Evolutionary conservation across 2,888 invertebrate genomes (phyloP).

Genomic region (Hemaris fuciformis): DNA sequence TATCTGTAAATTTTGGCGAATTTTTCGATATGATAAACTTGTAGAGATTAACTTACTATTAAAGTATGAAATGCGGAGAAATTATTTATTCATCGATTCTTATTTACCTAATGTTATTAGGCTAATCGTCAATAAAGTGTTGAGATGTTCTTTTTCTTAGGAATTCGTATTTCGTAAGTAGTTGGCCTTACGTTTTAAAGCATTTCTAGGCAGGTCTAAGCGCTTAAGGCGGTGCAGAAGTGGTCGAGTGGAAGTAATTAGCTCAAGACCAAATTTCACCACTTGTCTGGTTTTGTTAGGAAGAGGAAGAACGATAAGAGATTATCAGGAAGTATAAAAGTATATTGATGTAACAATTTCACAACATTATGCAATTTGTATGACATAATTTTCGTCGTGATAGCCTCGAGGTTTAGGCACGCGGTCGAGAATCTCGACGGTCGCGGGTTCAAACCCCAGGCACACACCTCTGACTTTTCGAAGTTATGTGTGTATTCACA

Average conservation of each 20-base stretch:
- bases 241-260: neutral
- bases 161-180: too few relatives aligned
- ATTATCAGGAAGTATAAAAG: too few relatives aligned
- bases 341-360: neutral
- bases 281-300: too few relatives aligned
- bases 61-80: neutral
- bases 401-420: too few relatives aligned
- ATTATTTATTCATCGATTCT: neutral
- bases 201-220: neutral
- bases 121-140: neutral
- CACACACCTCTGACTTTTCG: too few relatives aligned
- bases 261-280: neutral
- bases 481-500: too few relatives aligned
- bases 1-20: slow-evolving; percentile 28
- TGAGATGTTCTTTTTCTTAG: too few relatives aligned
- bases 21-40: slow-evolving; percentile 21
- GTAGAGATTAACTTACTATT: neutral
- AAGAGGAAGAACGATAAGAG: too few relatives aligned
- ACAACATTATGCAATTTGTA: neutral
- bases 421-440: too few relatives aligned
- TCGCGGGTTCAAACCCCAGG: too few relatives aligned
- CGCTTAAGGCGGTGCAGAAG: neutral
- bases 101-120: neutral
- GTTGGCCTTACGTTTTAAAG: neutral
- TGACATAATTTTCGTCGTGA: neutral